A percentile compares a stretch with the other conserved stretches of the same genome.
These are phyloP conservation scores for Rhingia campestris DNA, from an alignment of 2,888 invertebrate species.

Conservation along the genomic window DNA sequence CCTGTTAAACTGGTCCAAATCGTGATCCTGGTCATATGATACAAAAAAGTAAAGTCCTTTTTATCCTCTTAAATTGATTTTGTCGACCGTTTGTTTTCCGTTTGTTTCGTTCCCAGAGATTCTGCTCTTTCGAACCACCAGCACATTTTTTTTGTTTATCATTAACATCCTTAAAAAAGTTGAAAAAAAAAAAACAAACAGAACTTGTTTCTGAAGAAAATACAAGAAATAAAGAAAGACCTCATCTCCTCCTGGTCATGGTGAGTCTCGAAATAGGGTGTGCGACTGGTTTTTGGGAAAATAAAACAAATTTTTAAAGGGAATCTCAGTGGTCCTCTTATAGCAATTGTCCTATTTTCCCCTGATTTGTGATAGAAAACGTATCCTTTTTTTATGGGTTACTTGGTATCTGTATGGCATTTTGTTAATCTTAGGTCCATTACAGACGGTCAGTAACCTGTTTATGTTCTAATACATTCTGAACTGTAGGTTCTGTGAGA, in stretches of 20 bases:
- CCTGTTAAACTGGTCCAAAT: conserved; percentile 69
- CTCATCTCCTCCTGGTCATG: conserved; percentile 5
- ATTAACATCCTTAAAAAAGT: conserved; percentile 35
- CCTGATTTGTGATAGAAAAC: conserved; percentile 5
- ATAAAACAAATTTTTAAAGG: not conserved
- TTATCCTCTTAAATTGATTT: conserved; percentile 47
- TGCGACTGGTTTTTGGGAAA: conserved; percentile 36
- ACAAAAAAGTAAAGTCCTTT: conserved; percentile 10
- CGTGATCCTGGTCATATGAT: conserved; percentile 48
- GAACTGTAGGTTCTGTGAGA: conserved; percentile 31
- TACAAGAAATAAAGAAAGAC: too few species aligned
- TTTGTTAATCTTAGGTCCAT: conserved; percentile 7
- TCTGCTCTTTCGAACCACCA: conserved; percentile 42
- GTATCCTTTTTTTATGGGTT: conserved; percentile 7
- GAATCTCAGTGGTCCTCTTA: conserved; percentile 9
- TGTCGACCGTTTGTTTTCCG: conserved; percentile 29
- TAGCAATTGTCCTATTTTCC: conserved; percentile 13
- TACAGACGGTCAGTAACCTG: conserved; percentile 23
- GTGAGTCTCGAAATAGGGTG: conserved; percentile 21
- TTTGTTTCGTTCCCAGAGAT: conserved; percentile 47
- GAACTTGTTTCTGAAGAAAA: conserved; percentile 16
- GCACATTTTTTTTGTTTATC: conserved; percentile 26
- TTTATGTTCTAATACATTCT: conserved; percentile 10
- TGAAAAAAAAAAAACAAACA: conserved; percentile 36
- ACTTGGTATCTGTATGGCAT: not conserved